Percentiles rank a stretch among this genome's conserved stretches.
phyloP scores from a whole-genome alignment of 2,113 vertebrate species.

The Chloropsis cyanopogon region DNA sequence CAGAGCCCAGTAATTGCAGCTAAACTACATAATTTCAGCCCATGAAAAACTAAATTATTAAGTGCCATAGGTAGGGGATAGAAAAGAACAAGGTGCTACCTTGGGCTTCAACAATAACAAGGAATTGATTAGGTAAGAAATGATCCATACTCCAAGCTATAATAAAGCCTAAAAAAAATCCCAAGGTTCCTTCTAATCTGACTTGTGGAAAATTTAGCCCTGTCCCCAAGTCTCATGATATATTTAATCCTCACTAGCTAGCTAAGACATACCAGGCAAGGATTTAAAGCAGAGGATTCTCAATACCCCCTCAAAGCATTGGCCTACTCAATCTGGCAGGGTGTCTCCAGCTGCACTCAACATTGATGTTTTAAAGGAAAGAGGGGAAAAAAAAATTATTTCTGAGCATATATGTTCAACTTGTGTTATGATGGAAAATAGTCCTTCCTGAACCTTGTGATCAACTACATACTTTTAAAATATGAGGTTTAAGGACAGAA shows the following conservation, averaged over 20 bases:
- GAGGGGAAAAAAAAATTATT: background rate
- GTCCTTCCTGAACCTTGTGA: background rate
- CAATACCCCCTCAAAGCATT: background rate
- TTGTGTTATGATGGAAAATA: background rate
- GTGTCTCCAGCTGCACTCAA: background rate
- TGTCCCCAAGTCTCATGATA: background rate
- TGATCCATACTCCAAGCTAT: background rate
- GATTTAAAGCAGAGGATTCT: background rate
- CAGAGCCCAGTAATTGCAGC: slow-evolving; percentile 17
- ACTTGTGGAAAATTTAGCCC: background rate
- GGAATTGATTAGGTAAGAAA: slow-evolving; percentile 31
- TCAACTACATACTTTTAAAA: background rate
- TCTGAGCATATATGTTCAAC: background rate
- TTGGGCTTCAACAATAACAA: slow-evolving; percentile 25
- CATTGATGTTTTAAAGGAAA: background rate
- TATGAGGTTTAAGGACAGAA: background rate
- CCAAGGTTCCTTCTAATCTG: background rate
- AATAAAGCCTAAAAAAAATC: background rate
- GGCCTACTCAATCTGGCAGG: background rate
- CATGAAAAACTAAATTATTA: slow-evolving; percentile 46
- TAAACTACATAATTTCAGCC: slow-evolving; percentile 6
- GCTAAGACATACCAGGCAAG: background rate
- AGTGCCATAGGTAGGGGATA: background rate
- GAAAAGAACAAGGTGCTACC: slow-evolving; percentile 31
- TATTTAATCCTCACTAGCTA: background rate